A percentile compares a stretch with the other conserved stretches of the same genome.
Evolutionary conservation across 2,888 invertebrate species (phyloP).

Genomic region (Athetis lepigone): DNA sequence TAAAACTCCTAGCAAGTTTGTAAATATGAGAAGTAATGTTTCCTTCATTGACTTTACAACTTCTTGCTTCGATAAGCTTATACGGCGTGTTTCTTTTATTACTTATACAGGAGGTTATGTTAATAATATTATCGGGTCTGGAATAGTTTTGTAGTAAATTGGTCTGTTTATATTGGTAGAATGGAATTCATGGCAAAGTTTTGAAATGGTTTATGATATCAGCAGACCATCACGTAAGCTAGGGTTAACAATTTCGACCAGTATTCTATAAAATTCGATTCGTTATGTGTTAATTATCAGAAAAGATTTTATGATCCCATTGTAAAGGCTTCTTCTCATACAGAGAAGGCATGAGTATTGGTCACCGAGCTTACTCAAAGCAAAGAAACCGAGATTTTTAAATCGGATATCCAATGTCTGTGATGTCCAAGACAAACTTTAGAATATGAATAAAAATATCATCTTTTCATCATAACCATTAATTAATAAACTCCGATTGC

Average conservation of each 20-base stretch:
- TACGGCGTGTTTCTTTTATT: slow-evolving; percentile 30
- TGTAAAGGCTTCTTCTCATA: neutral
- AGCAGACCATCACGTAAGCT: no score
- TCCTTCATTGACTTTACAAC: slow-evolving; percentile 34
- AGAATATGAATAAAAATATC: no score
- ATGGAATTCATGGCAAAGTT: neutral
- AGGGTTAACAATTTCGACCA: no score
- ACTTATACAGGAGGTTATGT: slow-evolving; percentile 2
- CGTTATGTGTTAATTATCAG: no score
- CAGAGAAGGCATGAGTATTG: neutral
- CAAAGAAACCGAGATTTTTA: no score
- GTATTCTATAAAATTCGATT: no score
- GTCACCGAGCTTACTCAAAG: neutral
- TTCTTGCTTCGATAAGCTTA: slow-evolving; percentile 30
- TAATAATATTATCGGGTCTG: neutral
- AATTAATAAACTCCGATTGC: no score
- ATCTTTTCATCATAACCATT: no score
- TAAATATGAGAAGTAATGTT: slow-evolving; percentile 30
- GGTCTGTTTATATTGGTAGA: slow-evolving; percentile 7
- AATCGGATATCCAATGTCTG: no score
- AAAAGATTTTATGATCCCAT: no score
- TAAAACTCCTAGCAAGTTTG: slow-evolving; percentile 16
- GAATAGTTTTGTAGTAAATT: neutral
- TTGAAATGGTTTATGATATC: no score
- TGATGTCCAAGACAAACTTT: no score